Percentiles rank a stretch among this genome's conserved stretches.
These are phyloP conservation scores for Leucoma salicis DNA, from an alignment of 2,888 invertebrate genomes.

Conservation along the genomic window DNA sequence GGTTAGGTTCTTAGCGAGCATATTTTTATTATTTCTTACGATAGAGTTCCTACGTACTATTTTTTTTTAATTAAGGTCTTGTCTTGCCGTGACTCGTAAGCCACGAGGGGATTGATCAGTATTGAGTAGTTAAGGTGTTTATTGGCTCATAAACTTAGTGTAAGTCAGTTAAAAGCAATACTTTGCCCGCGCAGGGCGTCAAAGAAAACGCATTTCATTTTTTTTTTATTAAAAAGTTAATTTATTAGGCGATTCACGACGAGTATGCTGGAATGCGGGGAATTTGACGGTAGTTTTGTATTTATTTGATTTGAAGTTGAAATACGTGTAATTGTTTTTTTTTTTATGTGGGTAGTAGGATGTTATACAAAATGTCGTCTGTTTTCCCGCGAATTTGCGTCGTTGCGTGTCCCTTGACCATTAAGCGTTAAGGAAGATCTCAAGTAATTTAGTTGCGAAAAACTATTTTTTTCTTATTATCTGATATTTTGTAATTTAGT, in stretches of 20 bases:
- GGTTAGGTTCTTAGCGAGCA: constrained; percentile 44
- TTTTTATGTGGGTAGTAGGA: constrained; percentile 17
- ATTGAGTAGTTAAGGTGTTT: constrained; percentile 51
- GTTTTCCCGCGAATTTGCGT: constrained; percentile 21
- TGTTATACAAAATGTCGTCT: constrained; percentile 18
- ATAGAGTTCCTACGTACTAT: constrained; percentile 59
- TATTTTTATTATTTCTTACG: constrained; percentile 36
- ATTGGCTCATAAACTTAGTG: constrained; percentile 53
- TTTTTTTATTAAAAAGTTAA: constrained; percentile 39
- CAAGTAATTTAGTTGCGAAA: constrained; percentile 72
- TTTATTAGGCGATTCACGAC: constrained; percentile 37
- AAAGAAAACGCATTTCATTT: constrained; percentile 74
- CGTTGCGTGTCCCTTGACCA: constrained; percentile 37
- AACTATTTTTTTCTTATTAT: constrained; percentile 42
- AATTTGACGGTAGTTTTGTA: constrained; percentile 23
- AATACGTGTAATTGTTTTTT: constrained; percentile 13
- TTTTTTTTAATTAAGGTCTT: constrained; percentile 38
- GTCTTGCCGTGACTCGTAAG: constrained; percentile 55
- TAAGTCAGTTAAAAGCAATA: constrained; percentile 59
- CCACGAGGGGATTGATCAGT: constrained; percentile 50
- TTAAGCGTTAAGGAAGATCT: constrained; percentile 70
- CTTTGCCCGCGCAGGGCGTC: constrained; percentile 55
- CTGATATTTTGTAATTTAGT: constrained; percentile 53
- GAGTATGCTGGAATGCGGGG: constrained; percentile 21
- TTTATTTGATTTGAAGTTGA: constrained; percentile 14